A percentile compares a stretch with the other conserved stretches of the same genome.
These are phyloP conservation scores for Geotrypetes seraphini DNA, from an alignment of 2,797 vertebrate species.

Conservation along the genomic window DNA sequence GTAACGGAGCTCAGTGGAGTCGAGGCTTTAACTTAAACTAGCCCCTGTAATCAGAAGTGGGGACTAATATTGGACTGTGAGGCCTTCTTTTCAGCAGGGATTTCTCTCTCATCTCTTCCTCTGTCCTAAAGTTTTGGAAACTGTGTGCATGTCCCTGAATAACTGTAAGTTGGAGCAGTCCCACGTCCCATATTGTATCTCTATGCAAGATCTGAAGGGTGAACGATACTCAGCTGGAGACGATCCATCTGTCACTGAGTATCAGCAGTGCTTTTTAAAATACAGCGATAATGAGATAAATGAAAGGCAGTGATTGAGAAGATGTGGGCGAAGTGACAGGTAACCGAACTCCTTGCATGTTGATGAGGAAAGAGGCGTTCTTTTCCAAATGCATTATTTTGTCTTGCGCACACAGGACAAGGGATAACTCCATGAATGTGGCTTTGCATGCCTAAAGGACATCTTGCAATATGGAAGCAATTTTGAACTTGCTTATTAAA, in stretches of 20 bases:
- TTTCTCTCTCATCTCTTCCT: too few species aligned
- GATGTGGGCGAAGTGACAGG: constrained; percentile 49
- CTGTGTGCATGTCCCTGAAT: not conserved
- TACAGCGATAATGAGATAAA: constrained; percentile 42
- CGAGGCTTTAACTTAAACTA: too few species aligned
- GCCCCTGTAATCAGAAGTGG: too few species aligned
- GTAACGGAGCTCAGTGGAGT: too few species aligned
- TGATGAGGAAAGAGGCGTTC: constrained; percentile 47
- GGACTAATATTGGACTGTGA: too few species aligned
- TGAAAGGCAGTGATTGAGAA: constrained; percentile 52
- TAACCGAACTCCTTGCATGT: constrained; percentile 47
- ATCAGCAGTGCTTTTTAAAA: constrained; percentile 38
- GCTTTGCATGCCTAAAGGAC: constrained; percentile 4
- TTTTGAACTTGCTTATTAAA: not conserved
- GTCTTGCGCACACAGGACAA: constrained; percentile 37
- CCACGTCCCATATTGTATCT: not conserved
- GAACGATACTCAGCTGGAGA: constrained; percentile 29
- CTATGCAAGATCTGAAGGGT: constrained; percentile 2
- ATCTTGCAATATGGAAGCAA: constrained; percentile 1
- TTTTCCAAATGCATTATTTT: constrained; percentile 28
- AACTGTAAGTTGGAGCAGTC: constrained; percentile 4
- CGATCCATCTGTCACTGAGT: constrained; percentile 29
- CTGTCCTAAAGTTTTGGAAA: too few species aligned
- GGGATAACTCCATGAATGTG: constrained; percentile 11
- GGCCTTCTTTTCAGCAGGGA: too few species aligned